Evolutionary conservation across 2,888 invertebrate genomes (phyloP).

Genomic region (Phasia obesa): DNA sequence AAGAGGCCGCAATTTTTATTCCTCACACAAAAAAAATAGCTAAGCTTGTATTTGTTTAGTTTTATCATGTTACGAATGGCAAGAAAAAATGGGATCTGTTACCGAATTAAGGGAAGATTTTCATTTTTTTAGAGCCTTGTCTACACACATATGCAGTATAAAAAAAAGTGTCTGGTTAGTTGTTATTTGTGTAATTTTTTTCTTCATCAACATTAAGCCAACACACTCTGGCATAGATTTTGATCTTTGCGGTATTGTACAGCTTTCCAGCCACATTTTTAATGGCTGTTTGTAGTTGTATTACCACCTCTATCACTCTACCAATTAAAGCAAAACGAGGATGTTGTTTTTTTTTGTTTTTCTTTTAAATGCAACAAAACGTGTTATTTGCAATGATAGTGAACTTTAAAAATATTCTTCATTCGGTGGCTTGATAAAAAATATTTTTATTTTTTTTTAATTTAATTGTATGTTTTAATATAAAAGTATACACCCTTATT

Average conservation of each 20-base stretch:
- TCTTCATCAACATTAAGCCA: constrained; percentile 25
- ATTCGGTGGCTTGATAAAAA: constrained; percentile 24
- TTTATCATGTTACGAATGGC: background rate
- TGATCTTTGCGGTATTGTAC: constrained; percentile 67
- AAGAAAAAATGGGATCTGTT: constrained; percentile 28
- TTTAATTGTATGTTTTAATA: constrained; percentile 61
- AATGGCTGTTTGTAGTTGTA: constrained; percentile 19
- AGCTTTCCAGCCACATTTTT: constrained; percentile 61
- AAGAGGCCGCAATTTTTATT: constrained; percentile 32
- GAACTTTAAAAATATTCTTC: constrained; percentile 39
- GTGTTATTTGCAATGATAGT: constrained; percentile 66
- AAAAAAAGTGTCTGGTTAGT: constrained; percentile 64
- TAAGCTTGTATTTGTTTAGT: constrained; percentile 17
- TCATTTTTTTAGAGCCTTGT: constrained; percentile 11
- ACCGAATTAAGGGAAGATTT: constrained; percentile 37
- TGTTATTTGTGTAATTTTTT: constrained; percentile 54
- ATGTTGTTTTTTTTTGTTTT: background rate
- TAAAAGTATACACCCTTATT: constrained; percentile 36
- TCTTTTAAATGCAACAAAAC: constrained; percentile 61
- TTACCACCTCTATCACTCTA: constrained; percentile 15
- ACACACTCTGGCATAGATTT: constrained; percentile 57
- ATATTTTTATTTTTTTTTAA: constrained; percentile 32
- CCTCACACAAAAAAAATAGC: constrained; percentile 18
- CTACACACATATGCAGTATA: constrained; percentile 26
- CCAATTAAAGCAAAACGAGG: background rate